Conservation (phyloP, 2,113 vertebrate genomes). For the Pelecanoides urinatrix region DNA sequence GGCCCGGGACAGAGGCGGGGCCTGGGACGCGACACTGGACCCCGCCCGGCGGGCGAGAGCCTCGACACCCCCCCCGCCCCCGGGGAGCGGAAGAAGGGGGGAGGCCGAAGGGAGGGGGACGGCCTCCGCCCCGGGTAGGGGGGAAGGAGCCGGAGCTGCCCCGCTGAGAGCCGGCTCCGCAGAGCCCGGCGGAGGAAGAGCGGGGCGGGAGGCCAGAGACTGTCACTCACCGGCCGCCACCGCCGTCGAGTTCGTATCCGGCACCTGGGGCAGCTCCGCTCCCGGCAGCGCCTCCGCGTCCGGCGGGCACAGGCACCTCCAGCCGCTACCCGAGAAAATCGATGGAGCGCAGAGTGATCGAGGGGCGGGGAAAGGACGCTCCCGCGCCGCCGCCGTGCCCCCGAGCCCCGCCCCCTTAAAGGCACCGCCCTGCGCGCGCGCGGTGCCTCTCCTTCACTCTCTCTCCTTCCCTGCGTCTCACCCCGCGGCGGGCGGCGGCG, state of each 20-base stretch:
- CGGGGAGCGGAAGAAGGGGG: neutral
- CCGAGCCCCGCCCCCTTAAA: neutral
- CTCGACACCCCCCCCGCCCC: neutral
- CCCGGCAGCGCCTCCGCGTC: neutral
- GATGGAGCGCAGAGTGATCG: neutral
- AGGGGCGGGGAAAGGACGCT: neutral
- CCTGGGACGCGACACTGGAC: neutral
- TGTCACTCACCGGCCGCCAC: conserved; percentile 27
- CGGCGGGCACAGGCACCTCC: neutral
- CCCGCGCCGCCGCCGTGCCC: no score
- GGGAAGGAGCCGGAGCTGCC: neutral
- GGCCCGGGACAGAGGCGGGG: neutral
- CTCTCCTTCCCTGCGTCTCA: rapidly evolving
- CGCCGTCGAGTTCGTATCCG: neutral
- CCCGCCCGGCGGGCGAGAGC: neutral
- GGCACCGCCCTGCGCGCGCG: neutral
- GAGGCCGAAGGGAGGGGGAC: neutral
- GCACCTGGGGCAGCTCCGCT: neutral
- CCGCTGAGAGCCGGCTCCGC: neutral
- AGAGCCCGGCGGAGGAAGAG: neutral
- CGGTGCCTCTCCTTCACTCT: rapidly evolving
- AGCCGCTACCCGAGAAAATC: neutral
- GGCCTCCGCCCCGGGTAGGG: no score
- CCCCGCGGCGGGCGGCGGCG: rapidly evolving
- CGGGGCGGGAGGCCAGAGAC: neutral